These are phyloP conservation scores for Recurvirostra avosetta DNA, from an alignment of 2,113 vertebrate species.

Conservation along the genomic window DNA sequence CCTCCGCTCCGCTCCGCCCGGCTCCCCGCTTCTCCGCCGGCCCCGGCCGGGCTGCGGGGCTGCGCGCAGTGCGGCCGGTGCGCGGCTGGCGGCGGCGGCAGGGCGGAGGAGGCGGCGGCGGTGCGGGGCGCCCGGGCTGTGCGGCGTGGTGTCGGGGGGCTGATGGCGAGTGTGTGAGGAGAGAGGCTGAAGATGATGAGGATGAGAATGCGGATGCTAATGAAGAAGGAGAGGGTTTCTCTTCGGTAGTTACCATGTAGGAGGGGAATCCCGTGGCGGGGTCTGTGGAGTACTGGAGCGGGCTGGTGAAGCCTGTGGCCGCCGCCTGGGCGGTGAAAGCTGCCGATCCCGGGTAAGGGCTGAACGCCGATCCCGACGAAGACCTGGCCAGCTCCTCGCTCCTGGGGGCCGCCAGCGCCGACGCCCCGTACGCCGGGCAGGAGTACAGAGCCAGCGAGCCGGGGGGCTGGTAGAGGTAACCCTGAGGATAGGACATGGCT, in stretches of 20 bases:
- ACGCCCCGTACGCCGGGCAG: conserved; percentile 93
- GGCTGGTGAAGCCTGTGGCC: conserved; percentile 90
- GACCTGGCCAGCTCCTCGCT: conserved; percentile 93
- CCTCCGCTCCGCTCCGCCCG: neutral
- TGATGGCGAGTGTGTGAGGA: neutral
- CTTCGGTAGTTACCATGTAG: conserved; percentile 89
- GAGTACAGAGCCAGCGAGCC: conserved; percentile 97
- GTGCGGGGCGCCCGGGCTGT: neutral
- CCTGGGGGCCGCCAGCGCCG: conserved; percentile 90
- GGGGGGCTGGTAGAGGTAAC: conserved; percentile 98
- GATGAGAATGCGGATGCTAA: conserved; percentile 56
- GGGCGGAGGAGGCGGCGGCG: neutral
- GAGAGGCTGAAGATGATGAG: conserved; percentile 46
- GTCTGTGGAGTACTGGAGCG: conserved; percentile 91
- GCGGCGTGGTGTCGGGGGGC: neutral
- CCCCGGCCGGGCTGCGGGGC: neutral
- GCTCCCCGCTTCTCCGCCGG: neutral
- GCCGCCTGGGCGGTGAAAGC: conserved; percentile 90
- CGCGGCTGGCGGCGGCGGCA: neutral
- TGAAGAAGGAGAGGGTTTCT: conserved; percentile 53
- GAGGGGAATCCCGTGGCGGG: conserved; percentile 92
- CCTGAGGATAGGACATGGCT: conserved; percentile 99
- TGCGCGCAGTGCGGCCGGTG: neutral
- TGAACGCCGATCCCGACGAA: conserved; percentile 95
- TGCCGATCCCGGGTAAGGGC: conserved; percentile 94